phyloP scores from a whole-genome alignment of 2,797 vertebrate species.

The Steatocranus sp. region DNA sequence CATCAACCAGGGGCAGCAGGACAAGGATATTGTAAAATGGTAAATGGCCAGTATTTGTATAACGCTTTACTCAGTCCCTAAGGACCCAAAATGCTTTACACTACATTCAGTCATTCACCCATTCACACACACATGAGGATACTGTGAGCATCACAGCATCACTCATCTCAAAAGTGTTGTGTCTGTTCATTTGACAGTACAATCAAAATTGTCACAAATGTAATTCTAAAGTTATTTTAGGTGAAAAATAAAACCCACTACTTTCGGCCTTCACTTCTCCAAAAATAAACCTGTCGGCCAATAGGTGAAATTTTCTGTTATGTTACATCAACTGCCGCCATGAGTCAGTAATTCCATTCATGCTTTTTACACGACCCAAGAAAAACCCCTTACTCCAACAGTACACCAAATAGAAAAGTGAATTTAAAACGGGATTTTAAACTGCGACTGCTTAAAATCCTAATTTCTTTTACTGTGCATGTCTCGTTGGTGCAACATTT shows the following conservation, averaged over 20 bases:
- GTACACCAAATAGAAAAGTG: background rate
- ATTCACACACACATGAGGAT: too few relatives aligned
- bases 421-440: background rate
- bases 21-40: too few relatives aligned
- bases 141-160: background rate
- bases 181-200: background rate
- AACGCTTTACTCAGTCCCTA: too few relatives aligned
- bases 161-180: background rate
- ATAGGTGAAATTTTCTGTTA: background rate
- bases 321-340: slow-evolving; percentile 22
- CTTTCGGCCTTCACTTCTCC: background rate
- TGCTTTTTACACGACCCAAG: background rate
- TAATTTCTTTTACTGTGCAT: rapidly evolving
- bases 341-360: slow-evolving; percentile 33
- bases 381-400: background rate
- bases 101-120: too few relatives aligned
- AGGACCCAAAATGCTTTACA: too few relatives aligned
- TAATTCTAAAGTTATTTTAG: background rate
- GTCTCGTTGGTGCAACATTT: background rate
- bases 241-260: background rate
- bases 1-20: background rate
- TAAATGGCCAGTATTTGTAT: too few relatives aligned
- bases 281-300: slow-evolving; percentile 20
- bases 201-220: background rate
- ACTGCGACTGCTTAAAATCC: background rate